Percentiles rank a stretch among this genome's conserved stretches.
Evolutionary conservation across 2,113 vertebrate genomes (phyloP).

Genomic region (Notothenia coriiceps): DNA sequence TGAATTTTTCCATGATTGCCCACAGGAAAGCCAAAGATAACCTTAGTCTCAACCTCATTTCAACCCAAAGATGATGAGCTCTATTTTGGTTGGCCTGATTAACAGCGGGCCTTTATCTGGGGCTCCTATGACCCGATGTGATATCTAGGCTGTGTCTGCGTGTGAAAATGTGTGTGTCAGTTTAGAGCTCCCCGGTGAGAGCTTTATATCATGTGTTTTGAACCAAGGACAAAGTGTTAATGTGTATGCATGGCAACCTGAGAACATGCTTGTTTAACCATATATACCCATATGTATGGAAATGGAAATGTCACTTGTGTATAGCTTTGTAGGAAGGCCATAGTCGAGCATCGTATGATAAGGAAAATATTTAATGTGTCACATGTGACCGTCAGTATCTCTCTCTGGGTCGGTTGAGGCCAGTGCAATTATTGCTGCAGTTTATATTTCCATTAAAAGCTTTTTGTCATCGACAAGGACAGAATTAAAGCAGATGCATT

Average conservation of each 20-base stretch:
- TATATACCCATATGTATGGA: slow-evolving; percentile 8
- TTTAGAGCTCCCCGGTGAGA: slow-evolving; percentile 19
- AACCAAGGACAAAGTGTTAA: slow-evolving; percentile 41
- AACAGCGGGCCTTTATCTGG: slow-evolving; percentile 68
- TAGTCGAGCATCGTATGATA: not conserved
- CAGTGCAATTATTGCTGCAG: slow-evolving; percentile 25
- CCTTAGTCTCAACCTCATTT: slow-evolving; percentile 76
- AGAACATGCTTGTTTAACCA: not conserved
- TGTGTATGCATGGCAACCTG: not conserved
- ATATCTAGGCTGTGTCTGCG: slow-evolving; percentile 45
- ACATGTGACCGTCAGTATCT: not conserved
- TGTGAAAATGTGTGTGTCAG: not conserved
- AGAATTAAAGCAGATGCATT: slow-evolving; percentile 3
- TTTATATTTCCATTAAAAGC: slow-evolving; percentile 27
- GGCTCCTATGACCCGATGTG: slow-evolving; percentile 60
- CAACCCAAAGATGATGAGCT: slow-evolving; percentile 75
- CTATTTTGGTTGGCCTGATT: slow-evolving; percentile 81
- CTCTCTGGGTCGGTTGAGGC: slow-evolving; percentile 20
- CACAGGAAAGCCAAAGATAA: slow-evolving; percentile 74
- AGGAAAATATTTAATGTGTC: slow-evolving; percentile 19
- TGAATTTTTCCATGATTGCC: slow-evolving; percentile 65
- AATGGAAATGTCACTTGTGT: not conserved
- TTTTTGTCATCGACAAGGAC: slow-evolving; percentile 23
- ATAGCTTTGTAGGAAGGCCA: not conserved
- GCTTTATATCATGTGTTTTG: slow-evolving; percentile 52